Conservation (phyloP, 2,113 vertebrate genomes). For the Nothoprocta pentlandii region DNA sequence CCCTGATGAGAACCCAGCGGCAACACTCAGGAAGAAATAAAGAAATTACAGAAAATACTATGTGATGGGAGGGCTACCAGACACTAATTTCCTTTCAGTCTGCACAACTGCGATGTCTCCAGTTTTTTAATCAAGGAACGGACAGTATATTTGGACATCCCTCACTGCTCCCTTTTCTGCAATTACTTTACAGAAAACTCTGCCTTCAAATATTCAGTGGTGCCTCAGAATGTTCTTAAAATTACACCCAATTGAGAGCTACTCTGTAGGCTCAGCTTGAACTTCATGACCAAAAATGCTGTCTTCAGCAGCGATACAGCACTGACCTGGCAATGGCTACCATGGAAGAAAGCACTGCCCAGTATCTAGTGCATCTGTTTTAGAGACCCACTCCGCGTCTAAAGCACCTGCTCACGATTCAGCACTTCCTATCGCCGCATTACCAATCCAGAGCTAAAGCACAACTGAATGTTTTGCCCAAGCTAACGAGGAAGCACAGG, state of each 20-base stretch:
- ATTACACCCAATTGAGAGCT: neutral
- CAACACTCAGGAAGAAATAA: neutral
- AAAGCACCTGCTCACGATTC: fast-evolving
- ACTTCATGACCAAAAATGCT: neutral
- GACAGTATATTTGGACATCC: neutral
- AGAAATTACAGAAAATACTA: neutral
- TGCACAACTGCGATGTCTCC: fast-evolving
- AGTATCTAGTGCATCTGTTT: neutral
- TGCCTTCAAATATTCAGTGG: neutral
- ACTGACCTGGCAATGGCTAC: neutral
- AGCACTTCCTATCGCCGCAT: neutral
- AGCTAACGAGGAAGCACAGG: neutral
- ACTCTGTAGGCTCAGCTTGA: neutral
- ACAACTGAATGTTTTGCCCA: neutral
- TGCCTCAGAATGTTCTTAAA: neutral
- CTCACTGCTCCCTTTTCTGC: neutral
- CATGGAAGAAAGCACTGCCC: neutral
- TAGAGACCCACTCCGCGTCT: neutral
- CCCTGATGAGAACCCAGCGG: neutral
- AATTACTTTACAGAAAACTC: neutral
- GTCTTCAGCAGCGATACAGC: fast-evolving
- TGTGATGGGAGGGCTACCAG: neutral
- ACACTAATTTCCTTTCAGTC: neutral
- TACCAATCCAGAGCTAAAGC: neutral
- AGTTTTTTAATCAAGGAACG: fast-evolving